Percentiles rank a stretch among this genome's conserved stretches.
phyloP scores from a whole-genome alignment of 2,113 vertebrate genomes.

The Tringa solitaria region DNA sequence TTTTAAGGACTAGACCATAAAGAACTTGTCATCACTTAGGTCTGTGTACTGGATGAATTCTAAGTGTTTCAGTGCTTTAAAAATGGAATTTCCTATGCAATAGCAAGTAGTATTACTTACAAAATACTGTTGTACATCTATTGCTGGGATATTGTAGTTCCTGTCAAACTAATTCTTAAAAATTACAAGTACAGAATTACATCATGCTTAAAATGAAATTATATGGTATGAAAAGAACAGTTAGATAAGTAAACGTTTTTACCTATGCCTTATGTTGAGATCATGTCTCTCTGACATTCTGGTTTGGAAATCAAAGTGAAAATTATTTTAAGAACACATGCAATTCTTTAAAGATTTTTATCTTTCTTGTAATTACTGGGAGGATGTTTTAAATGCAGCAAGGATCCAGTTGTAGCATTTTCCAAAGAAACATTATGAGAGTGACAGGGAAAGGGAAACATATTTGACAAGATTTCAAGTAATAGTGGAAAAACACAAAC shows the following conservation, averaged over 20 bases:
- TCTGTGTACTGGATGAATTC: neutral
- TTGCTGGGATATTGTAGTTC: neutral
- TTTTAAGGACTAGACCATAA: neutral
- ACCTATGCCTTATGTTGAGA: neutral
- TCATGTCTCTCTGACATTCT: neutral
- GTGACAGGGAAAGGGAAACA: neutral
- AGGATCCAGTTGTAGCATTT: neutral
- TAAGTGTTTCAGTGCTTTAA: neutral
- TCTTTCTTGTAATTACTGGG: neutral
- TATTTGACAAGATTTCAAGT: constrained; percentile 11
- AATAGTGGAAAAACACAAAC: neutral
- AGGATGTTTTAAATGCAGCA: neutral
- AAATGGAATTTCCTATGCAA: neutral
- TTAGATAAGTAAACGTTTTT: neutral
- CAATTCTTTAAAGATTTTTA: neutral
- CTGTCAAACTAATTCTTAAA: neutral
- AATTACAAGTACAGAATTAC: neutral
- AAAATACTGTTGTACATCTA: neutral
- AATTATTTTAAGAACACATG: neutral
- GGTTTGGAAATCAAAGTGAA: neutral
- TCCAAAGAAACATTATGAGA: neutral
- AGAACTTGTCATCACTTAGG: neutral
- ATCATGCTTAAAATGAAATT: neutral
- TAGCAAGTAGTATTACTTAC: neutral
- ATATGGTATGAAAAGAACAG: neutral